Conservation (phyloP, 2,113 vertebrate genomes). For the Indicator indicator region DNA sequence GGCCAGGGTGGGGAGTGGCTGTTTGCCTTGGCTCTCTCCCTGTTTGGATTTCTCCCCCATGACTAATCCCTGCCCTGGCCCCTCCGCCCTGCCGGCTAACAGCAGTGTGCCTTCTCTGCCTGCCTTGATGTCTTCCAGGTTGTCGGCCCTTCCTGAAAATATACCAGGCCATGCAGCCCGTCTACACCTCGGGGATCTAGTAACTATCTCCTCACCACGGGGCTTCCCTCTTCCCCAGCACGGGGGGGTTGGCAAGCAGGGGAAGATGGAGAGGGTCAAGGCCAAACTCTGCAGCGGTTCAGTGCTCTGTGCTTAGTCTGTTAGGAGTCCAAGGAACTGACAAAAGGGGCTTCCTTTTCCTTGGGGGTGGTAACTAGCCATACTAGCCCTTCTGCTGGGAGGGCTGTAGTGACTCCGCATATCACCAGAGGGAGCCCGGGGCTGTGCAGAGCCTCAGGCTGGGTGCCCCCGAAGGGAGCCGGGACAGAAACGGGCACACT, state of each 20-base stretch:
- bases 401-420: slow-evolving; percentile 13
- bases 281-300: not conserved
- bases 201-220: slow-evolving; percentile 71
- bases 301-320: not conserved
- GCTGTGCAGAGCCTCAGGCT: not conserved
- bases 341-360: not conserved
- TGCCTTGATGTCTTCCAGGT: slow-evolving; percentile 78
- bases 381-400: not conserved
- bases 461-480: not conserved
- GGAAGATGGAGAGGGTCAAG: not conserved
- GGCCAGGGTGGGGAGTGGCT: not conserved
- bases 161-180: slow-evolving; percentile 98
- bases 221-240: not conserved
- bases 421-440: slow-evolving; percentile 69
- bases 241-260: not conserved
- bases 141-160: slow-evolving; percentile 98
- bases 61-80: slow-evolving; percentile 35
- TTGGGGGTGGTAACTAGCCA: not conserved
- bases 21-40: slow-evolving; percentile 58
- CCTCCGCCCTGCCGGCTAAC: slow-evolving; percentile 41
- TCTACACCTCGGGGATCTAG: slow-evolving; percentile 99
- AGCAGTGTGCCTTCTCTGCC: not conserved
- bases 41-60: slow-evolving; percentile 55
- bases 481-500: not conserved
- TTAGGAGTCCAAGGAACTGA: not conserved